Conservation (phyloP, 53 echinoderm and acorn worm species). For the Hippasteria phrygiana region DNA sequence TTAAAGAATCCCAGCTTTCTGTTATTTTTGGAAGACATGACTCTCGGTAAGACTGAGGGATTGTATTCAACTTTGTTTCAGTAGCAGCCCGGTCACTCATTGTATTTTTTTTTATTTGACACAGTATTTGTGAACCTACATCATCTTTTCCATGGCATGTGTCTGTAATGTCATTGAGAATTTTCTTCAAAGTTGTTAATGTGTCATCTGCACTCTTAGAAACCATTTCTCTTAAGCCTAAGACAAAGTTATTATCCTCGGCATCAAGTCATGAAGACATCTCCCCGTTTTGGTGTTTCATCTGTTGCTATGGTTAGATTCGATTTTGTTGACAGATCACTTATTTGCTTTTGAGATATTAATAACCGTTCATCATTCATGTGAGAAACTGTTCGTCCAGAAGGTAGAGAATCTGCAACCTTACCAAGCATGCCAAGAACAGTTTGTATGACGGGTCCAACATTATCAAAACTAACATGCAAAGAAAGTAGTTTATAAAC, state of each 20-base stretch:
- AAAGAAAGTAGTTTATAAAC: background rate
- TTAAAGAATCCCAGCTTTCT: constrained; percentile 9
- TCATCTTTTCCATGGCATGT: background rate
- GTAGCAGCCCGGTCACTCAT: constrained; percentile 58
- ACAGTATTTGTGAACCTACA: constrained; percentile 19
- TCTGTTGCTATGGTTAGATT: constrained; percentile 33
- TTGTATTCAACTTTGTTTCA: constrained; percentile 43
- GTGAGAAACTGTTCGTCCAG: constrained; percentile 7
- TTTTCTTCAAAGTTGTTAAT: constrained; percentile 26
- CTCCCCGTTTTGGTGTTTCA: constrained; percentile 49
- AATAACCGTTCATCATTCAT: constrained; percentile 39
- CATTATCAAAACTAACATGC: constrained; percentile 25
- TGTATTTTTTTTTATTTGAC: constrained; percentile 60
- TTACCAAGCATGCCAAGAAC: constrained; percentile 27
- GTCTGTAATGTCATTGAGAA: constrained; percentile 36
- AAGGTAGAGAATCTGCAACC: background rate
- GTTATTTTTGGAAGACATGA: constrained; percentile 27
- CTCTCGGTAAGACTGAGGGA: constrained; percentile 8
- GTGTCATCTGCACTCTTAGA: constrained; percentile 55
- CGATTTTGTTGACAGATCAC: background rate
- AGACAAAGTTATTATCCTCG: too few relatives aligned
- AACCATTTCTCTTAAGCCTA: constrained; percentile 64
- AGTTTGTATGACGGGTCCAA: background rate
- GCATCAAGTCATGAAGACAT: constrained; percentile 40
- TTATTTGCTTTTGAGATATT: constrained; percentile 30